Conservation (phyloP, 2,888 invertebrate species). For the Parascotia fuliginaria region DNA sequence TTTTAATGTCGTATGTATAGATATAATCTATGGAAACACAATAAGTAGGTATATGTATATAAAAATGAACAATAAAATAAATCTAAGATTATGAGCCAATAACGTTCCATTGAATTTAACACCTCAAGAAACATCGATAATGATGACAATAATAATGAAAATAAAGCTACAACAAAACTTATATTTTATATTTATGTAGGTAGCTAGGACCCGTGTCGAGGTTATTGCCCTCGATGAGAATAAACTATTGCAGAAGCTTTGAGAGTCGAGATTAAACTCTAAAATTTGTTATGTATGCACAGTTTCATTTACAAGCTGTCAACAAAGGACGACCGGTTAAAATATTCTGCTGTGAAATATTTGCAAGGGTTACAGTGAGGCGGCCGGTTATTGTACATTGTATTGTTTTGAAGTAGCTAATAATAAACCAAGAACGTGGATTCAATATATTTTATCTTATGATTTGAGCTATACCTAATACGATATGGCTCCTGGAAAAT, state of each 20-base stretch:
- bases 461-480: too few species aligned
- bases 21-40: too few species aligned
- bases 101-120: background rate
- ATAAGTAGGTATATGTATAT: too few species aligned
- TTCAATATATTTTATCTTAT: too few species aligned
- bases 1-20: too few species aligned
- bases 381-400: background rate
- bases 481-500: too few species aligned
- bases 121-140: background rate
- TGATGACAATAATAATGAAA: background rate
- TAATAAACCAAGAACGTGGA: background rate
- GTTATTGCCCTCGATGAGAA: conserved; percentile 17
- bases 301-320: conserved; percentile 19
- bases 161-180: background rate
- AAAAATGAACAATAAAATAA: too few species aligned
- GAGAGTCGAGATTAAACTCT: conserved; percentile 21
- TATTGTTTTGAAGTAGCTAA: background rate
- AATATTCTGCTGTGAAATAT: conserved; percentile 11
- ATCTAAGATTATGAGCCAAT: background rate
- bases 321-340: conserved; percentile 9
- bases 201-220: conserved; percentile 1
- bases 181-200: conserved; percentile 1
- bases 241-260: conserved; percentile 19
- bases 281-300: conserved; percentile 20
- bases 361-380: background rate